Evolutionary conservation across 2,888 invertebrate species (phyloP).

Genomic region (Bursaphelenchus okinawaensis): DNA sequence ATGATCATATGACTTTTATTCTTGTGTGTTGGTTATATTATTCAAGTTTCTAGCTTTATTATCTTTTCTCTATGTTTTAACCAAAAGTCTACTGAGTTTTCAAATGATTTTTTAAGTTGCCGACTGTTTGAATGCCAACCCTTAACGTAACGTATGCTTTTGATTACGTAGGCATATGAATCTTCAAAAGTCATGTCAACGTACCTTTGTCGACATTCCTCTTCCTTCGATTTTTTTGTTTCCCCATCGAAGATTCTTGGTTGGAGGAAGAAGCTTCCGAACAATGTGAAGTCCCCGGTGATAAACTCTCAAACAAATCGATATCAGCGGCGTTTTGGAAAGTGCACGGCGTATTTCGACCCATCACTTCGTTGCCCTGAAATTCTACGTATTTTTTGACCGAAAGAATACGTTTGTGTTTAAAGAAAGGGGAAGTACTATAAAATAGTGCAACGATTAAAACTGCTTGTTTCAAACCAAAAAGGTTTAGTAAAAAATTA

Average conservation of each 20-base stretch:
- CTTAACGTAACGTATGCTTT: too few relatives aligned
- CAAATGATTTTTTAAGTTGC: too few relatives aligned
- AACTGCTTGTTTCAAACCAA: too few relatives aligned
- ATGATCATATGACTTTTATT: too few relatives aligned
- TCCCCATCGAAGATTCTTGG: conserved; percentile 1
- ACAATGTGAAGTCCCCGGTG: neutral
- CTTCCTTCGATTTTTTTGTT: conserved; percentile 21
- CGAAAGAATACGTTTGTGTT: too few relatives aligned
- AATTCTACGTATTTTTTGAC: neutral
- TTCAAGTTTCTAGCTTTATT: too few relatives aligned
- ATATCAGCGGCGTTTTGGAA: neutral
- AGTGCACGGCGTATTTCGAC: neutral
- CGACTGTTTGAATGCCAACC: too few relatives aligned
- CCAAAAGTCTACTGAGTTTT: too few relatives aligned
- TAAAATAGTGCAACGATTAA: too few relatives aligned
- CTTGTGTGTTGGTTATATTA: too few relatives aligned
- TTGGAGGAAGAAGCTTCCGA: conserved; percentile 4
- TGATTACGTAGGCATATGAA: neutral
- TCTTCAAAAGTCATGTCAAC: neutral
- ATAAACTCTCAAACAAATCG: neutral
- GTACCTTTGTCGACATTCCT: conserved; percentile 28
- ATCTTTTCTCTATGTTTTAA: too few relatives aligned
- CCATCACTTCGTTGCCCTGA: neutral
- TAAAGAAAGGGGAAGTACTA: too few relatives aligned
- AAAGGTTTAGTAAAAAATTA: neutral